Conservation (phyloP, 2,888 invertebrate species). For the Troides helena region DNA sequence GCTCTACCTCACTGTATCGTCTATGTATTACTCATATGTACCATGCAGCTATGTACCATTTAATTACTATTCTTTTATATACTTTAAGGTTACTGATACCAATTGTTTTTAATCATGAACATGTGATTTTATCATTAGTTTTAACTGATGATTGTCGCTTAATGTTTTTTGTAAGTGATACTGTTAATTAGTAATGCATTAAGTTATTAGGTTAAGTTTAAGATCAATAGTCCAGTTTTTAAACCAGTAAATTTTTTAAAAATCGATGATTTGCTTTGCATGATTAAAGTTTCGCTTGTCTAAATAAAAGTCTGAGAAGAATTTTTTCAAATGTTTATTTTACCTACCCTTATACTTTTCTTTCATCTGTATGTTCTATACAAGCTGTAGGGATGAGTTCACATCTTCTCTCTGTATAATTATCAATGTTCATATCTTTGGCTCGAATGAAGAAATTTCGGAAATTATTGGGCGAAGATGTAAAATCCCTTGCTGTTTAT, state of each 20-base stretch:
- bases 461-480: no score
- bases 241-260: constrained; percentile 48
- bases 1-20: constrained; percentile 31
- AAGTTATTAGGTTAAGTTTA: constrained; percentile 38
- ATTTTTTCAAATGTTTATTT: constrained; percentile 8
- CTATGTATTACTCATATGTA: constrained; percentile 31
- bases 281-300: constrained; percentile 65
- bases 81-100: constrained; percentile 44
- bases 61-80: constrained; percentile 48
- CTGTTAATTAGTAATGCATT: constrained; percentile 39
- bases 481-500: no score
- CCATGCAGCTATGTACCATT: constrained; percentile 67
- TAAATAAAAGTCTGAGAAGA: constrained; percentile 52
- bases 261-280: constrained; percentile 49
- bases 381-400: no score
- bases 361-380: no score
- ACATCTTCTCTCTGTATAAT: no score
- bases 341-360: neutral
- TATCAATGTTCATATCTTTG: no score
- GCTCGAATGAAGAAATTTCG: no score
- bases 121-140: constrained; percentile 64
- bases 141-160: constrained; percentile 71
- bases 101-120: constrained; percentile 74
- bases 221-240: constrained; percentile 43
- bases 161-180: constrained; percentile 50